These are phyloP conservation scores for Automeris io DNA, from an alignment of 2,888 invertebrate species.

Conservation along the genomic window DNA sequence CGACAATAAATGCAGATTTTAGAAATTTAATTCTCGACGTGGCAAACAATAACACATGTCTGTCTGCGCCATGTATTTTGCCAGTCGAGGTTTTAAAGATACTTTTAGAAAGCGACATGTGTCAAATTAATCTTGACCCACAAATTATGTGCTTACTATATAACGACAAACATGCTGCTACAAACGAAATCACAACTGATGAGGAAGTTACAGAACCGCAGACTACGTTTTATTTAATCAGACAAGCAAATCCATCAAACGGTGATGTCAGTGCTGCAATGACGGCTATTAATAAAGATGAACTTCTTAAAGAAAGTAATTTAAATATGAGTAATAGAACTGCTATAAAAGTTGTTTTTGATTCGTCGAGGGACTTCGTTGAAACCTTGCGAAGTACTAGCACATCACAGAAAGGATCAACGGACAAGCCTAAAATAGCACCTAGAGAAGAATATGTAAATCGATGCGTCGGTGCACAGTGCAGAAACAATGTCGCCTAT, in stretches of 20 bases:
- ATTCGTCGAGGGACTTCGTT: constrained; percentile 63
- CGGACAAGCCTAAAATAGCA: constrained; percentile 31
- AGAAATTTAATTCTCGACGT: constrained; percentile 54
- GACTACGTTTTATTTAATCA: constrained; percentile 65
- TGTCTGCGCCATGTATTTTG: constrained; percentile 59
- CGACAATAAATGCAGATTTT: constrained; percentile 37
- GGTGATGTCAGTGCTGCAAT: constrained; percentile 54
- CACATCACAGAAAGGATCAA: constrained; percentile 32
- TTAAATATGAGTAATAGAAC: constrained; percentile 63
- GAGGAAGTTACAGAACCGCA: constrained; percentile 61
- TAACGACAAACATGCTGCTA: constrained; percentile 48
- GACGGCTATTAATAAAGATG: constrained; percentile 59
- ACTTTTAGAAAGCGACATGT: constrained; percentile 60
- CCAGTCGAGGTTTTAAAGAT: constrained; percentile 59
- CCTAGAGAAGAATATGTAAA: constrained; percentile 44
- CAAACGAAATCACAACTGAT: constrained; percentile 42
- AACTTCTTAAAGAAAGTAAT: constrained; percentile 48
- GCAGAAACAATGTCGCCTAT: constrained; percentile 51
- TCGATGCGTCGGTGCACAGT: constrained; percentile 48
- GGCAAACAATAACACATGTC: constrained; percentile 64
- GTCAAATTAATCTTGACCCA: constrained; percentile 53
- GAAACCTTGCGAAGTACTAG: constrained; percentile 59
- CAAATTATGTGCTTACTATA: constrained; percentile 66
- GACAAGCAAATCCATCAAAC: constrained; percentile 50
- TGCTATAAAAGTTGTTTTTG: constrained; percentile 61